phyloP scores from a whole-genome alignment of 1,140 invertebrate genomes.

The Neodiprion pinetum region DNA sequence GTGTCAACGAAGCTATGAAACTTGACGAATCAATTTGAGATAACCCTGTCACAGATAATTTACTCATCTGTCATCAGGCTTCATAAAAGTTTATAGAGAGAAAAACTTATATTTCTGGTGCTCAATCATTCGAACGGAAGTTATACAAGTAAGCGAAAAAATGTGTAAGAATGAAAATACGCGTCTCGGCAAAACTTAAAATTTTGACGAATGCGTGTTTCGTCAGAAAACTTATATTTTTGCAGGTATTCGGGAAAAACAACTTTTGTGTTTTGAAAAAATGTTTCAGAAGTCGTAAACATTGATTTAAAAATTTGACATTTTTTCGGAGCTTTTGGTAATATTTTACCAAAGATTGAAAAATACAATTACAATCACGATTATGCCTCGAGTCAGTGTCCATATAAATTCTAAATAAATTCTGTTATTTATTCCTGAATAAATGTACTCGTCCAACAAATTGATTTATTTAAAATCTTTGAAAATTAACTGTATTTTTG shows the following conservation, averaged over 20 bases:
- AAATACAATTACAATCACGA: no score
- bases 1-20: no score
- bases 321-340: not conserved
- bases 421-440: no score
- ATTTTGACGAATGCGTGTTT: not conserved
- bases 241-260: not conserved
- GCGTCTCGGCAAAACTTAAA: not conserved
- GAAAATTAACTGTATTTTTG: no score
- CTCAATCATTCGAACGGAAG: not conserved
- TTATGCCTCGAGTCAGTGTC: no score
- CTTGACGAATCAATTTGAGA: no score
- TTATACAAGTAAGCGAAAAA: not conserved
- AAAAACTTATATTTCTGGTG: not conserved
- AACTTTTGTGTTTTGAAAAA: not conserved
- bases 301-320: not conserved
- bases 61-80: no score
- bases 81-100: not conserved
- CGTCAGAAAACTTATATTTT: not conserved
- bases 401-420: no score
- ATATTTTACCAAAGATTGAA: no score
- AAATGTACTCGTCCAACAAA: no score
- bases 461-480: no score
- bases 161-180: not conserved
- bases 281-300: not conserved
- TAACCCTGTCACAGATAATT: no score